Evolutionary conservation across 2,888 invertebrate genomes (phyloP), one percentile per base, ranked within the genome.

Genomic region (Conistra vaccinii): DNA sequence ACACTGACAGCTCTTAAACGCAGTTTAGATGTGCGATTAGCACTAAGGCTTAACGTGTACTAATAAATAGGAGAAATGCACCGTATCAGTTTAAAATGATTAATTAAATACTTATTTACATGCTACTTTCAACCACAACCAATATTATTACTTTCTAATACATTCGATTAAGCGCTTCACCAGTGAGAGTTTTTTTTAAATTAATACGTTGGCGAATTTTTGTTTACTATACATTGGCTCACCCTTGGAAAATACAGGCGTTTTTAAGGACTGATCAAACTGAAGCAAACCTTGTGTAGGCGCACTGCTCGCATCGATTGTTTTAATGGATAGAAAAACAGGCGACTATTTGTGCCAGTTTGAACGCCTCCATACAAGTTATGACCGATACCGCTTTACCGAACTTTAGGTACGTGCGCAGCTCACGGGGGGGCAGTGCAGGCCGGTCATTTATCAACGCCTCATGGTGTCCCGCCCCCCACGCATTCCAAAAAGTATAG

Each of bases 111-210:
- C 51, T 48, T 51, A 79, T 60, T 60, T 53, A 80, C 80, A 80
- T 80, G 79, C 81, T 69, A n/a, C n/a, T 66, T 62, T 53, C 29
- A 76, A 69, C 80, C 80, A 69, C 12, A 60, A 80, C 80, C 78
- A 79, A 45, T 10, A 61, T 2, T 17, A 42, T 61, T 42, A 68
- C 14, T 68, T 9, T 68, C 9, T 76, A 51, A 32, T 42, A 51
- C 10, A 73, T 73, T 53, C 14, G 4, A 4, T 20, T 26, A 51
- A 62, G 32, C 53, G 20, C 45, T 53, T 55, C 17, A 23, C 35
- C 35, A 23, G 20, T 69, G 72, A 29, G 4, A 67, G 9, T 5
- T 20, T 48, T 4, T 20, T 45, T 45, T 5, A 17, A 17, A 5
- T 17, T 45, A 17, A 45, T n/a, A n/a, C 45, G 17, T 45, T 14